Percentiles rank a stretch among this genome's conserved stretches.
Conservation (phyloP, 2,888 invertebrate species). For the Acanthococcus lagerstroemiae region DNA sequence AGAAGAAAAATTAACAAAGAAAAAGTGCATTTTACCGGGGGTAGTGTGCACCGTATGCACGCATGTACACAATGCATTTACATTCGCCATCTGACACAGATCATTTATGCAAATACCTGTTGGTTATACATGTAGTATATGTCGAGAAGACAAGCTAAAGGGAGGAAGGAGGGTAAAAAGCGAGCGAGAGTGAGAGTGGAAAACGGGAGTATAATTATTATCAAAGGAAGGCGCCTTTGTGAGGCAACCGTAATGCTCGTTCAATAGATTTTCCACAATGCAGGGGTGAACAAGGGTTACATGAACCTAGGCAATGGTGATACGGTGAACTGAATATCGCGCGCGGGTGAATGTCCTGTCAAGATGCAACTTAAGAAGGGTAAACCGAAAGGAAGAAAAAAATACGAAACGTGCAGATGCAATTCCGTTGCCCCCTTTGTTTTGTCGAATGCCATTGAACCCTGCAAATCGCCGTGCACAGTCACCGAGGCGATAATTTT, state of each 20-base stretch:
- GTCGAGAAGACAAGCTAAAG: background rate
- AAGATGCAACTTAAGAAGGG: conserved; percentile 23
- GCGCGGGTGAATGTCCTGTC: conserved; percentile 20
- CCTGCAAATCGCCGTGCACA: background rate
- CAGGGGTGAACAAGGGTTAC: conserved; percentile 15
- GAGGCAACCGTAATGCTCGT: conserved; percentile 3
- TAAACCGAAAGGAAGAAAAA: background rate
- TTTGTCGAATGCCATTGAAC: conserved; percentile 17
- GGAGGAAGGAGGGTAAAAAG: background rate
- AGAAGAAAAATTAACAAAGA: background rate
- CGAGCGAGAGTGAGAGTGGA: background rate
- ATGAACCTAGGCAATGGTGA: conserved; percentile 26
- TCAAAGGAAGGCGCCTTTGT: conserved; percentile 16
- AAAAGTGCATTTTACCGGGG: background rate
- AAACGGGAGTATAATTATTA: conserved; percentile 14
- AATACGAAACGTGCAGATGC: conserved; percentile 17
- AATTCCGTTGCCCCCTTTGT: conserved; percentile 17
- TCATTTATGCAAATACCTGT: conserved; percentile 21
- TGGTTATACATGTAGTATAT: conserved; percentile 1
- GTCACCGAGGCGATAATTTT: conserved; percentile 2
- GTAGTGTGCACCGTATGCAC: too few relatives aligned
- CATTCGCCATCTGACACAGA: conserved; percentile 5
- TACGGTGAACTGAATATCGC: conserved; percentile 13
- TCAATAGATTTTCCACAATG: conserved; percentile 20
- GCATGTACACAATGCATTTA: background rate